phyloP scores from a whole-genome alignment of 2,113 vertebrate genomes.

The Entosphenus tridentatus region DNA sequence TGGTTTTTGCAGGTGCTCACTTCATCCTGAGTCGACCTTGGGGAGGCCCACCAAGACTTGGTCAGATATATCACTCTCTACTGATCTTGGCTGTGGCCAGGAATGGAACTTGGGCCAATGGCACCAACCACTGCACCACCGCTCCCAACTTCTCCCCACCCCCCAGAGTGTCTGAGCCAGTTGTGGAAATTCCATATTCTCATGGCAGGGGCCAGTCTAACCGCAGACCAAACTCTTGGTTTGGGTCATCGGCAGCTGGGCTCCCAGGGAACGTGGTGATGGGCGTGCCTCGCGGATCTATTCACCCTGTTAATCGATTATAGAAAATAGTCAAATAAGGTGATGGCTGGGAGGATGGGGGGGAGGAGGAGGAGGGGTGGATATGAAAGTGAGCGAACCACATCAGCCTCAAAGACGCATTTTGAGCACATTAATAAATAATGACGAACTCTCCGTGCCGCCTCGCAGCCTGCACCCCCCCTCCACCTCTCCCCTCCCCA shows the following conservation, averaged over 20 bases:
- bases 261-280: no score
- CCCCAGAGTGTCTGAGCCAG: not conserved
- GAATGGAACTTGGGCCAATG: not conserved
- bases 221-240: no score
- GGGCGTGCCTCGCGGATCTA: no score
- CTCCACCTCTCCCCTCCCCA: not conserved
- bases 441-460: no score
- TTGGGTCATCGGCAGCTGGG: no score
- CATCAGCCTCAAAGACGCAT: no score
- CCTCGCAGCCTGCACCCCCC: not conserved
- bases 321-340: no score
- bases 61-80: not conserved
- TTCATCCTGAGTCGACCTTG: not conserved
- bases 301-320: no score
- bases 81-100: not conserved
- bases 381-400: no score
- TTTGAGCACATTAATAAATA: no score
- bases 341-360: no score
- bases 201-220: not conserved
- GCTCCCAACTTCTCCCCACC: not conserved
- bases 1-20: not conserved
- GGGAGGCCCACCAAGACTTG: not conserved
- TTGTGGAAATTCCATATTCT: not conserved
- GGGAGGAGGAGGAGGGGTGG: no score
- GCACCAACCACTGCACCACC: not conserved